Evolutionary conservation across 2,888 invertebrate genomes (phyloP).

Genomic region (Hirtodrosophila duncani): DNA sequence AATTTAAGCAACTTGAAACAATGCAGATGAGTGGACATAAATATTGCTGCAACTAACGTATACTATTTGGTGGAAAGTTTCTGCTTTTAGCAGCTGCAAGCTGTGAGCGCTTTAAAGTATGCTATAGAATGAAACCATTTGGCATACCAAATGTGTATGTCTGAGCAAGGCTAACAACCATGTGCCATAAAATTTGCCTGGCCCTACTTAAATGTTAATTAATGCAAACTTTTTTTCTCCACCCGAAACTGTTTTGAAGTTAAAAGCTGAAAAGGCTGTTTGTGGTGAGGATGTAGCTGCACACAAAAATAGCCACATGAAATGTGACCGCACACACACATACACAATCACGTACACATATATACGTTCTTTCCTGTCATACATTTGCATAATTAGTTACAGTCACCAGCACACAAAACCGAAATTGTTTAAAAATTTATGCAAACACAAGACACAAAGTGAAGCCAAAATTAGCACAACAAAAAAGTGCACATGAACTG

Average conservation of each 20-base stretch:
- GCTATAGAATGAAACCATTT: too few species aligned
- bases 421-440: conserved; percentile 31
- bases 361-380: conserved; percentile 24
- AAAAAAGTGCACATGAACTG: conserved; percentile 23
- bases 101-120: not conserved
- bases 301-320: conserved; percentile 7
- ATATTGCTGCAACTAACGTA: conserved; percentile 27
- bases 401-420: conserved; percentile 9
- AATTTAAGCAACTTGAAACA: conserved; percentile 27
- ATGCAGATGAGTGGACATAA: conserved; percentile 30
- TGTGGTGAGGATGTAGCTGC: not conserved
- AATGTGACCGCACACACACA: not conserved
- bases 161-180: too few species aligned
- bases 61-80: too few species aligned
- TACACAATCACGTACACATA: too few species aligned
- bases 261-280: conserved; percentile 13
- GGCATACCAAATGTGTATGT: too few species aligned
- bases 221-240: conserved; percentile 30
- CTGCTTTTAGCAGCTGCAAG: too few species aligned
- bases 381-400: conserved; percentile 57
- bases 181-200: conserved; percentile 14
- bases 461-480: not conserved
- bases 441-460: conserved; percentile 25
- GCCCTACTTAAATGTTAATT: conserved; percentile 31
- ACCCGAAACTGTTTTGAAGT: not conserved